Evolutionary conservation across 1,140 invertebrate species (phyloP), one percentile per base, ranked within the genome.

Genomic region (Artemia franciscana): DNA sequence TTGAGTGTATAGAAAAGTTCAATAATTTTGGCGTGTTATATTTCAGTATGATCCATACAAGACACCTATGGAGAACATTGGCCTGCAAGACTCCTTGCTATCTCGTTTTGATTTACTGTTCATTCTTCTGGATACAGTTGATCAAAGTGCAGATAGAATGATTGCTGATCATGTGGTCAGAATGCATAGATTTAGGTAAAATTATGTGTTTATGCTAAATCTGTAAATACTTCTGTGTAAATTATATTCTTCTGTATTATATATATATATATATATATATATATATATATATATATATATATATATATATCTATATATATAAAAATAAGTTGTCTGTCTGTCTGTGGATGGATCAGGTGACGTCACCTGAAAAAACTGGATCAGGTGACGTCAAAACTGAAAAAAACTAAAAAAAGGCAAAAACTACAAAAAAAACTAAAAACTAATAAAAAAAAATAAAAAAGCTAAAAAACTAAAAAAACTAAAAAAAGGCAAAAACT

Each of bases 31-130:
- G n/a, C n/a, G n/a, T n/a, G n/a, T n/a, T n/a, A n/a, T n/a, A n/a
- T n/a, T n/a, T n/a, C n/a, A 91, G 86, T 99, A 99, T 70, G 91
- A 99, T 76, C 89, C 92, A 71, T 98, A 94, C 74, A 98, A 97
- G 75, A 91, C 91, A 0, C 96, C 96, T 0, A 98, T 98, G 94
- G 94, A 98, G 72, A 99, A 99, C 75, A 99, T 99, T 71, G 93
- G 92, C 0, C 74, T 94, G 21, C 95, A 98, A 76, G 96, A 99
- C 77, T 99, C 96, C 0, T 72, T 99, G 26, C 75, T 99, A 0
- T 98, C 94, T 12, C 91, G 96, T 81, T 99, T 99, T 75, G 96
- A 99, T 82, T 78, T 98, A 63, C 77, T 99, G 3, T 99, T 99
- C 70, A 94, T 99, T 65, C 85, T 99, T 78, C 74, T 98, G 67